Base-by-base conservation (phyloP, 2,797 vertebrate species). In the Anguilla anguilla region DNA sequence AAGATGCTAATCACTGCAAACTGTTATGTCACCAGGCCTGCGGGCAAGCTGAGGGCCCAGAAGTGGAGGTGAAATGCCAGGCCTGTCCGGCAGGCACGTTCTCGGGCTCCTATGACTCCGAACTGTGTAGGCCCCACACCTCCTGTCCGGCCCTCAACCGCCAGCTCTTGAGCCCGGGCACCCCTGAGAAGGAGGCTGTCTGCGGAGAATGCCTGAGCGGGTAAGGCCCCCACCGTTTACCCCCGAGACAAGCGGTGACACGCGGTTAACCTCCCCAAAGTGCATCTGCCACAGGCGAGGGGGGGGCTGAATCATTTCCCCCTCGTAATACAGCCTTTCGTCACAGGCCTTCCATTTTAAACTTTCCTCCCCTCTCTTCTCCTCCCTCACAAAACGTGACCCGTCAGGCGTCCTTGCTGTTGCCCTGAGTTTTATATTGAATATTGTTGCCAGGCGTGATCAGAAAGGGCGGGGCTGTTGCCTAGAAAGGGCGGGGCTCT, bases 151-250 rank as follows among this genome's bases (percentile, higher is more conserved):
- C 69, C 83, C 91, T 92, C 6, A 94, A 95, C 91, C 96, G 97
- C 89, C 7, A 92, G 5, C 90, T 93, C 59, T 51, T 88, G 61
- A 93, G 86, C 0, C 89, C 92, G 0, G 97, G 97, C 85, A 97
- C 95, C 0, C 86, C 89, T 0, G 89, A 22, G 4, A 93, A 91
- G 0, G 96, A 98, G 85, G 90, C 95, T 0, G 74, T 88, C 13
- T 99, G 98, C 85, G 97, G 98, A 87, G 92, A 88, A 91, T 99
- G 98, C 91, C 92, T 96, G 92, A 91, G 93, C 0, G 97, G 98
- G 98, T 99, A 93, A 95, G 90, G 46, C 79, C 0, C 83, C 0
- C 83, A 67, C 19, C 57, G 9, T 85, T 85, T 43, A 74, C 19
- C 19, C 2, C 5, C 35, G 46, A 25, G 31, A 39, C 83, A 59